Percentiles rank a stretch among this genome's conserved stretches.
These are phyloP conservation scores for Condylostylus longicornis DNA, from an alignment of 1,140 invertebrate species.

Conservation along the genomic window DNA sequence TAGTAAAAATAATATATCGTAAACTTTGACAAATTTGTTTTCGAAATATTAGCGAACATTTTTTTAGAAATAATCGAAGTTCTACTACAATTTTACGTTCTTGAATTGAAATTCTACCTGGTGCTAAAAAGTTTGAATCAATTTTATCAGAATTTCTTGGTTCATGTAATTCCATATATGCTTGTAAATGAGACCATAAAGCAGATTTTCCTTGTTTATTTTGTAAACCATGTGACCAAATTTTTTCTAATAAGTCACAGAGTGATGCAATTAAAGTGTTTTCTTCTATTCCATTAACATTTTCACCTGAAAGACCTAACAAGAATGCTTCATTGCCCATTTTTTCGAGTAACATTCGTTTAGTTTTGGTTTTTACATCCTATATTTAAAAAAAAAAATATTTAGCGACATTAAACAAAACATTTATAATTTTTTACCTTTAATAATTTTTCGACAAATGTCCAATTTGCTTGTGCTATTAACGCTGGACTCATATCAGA, in stretches of 20 bases:
- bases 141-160: slow-evolving; percentile 49
- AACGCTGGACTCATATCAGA: slow-evolving; percentile 37
- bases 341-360: slow-evolving; percentile 94
- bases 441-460: slow-evolving; percentile 91
- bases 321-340: slow-evolving; percentile 77
- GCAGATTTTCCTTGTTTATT: slow-evolving; percentile 92
- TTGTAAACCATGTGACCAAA: slow-evolving; percentile 95
- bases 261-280: slow-evolving; percentile 94
- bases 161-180: slow-evolving; percentile 78
- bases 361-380: slow-evolving; percentile 87
- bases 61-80: too few relatives aligned
- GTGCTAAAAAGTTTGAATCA: slow-evolving; percentile 3
- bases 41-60: too few relatives aligned
- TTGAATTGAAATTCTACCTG: too few relatives aligned
- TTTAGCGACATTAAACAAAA: background rate
- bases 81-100: too few relatives aligned
- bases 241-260: slow-evolving; percentile 91
- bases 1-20: too few relatives aligned
- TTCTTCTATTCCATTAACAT: slow-evolving; percentile 68
- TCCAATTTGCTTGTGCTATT: slow-evolving; percentile 96
- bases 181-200: slow-evolving; percentile 82
- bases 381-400: slow-evolving; percentile 30
- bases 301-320: slow-evolving; percentile 52
- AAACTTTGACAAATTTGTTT: too few relatives aligned
- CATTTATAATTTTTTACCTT: slow-evolving; percentile 45